phyloP scores from a whole-genome alignment of 2,797 vertebrate genomes.

The Lagocephalus sceleratus region DNA sequence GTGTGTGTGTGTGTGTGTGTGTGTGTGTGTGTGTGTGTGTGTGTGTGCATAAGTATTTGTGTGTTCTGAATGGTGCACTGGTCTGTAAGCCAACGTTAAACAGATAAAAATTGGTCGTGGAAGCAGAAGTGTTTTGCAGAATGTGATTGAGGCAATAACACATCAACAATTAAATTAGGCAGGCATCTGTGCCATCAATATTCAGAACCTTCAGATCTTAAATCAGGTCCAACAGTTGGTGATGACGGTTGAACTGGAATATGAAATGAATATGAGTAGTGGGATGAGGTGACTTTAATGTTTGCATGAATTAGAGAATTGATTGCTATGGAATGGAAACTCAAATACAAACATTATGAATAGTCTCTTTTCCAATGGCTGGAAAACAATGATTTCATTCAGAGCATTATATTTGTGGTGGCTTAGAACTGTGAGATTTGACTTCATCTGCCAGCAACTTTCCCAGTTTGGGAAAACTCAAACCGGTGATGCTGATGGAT shows the following conservation, averaged over 20 bases:
- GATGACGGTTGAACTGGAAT: conserved; percentile 46
- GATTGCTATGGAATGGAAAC: no score
- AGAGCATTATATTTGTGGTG: no score
- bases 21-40: not conserved
- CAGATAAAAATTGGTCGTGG: conserved; percentile 56
- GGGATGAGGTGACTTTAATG: conserved; percentile 10
- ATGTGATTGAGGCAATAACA: conserved; percentile 64
- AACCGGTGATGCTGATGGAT: no score
- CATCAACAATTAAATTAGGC: conserved; percentile 63
- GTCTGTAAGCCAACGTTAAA: conserved; percentile 32
- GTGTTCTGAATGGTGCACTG: not conserved
- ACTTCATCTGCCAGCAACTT: no score
- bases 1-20: conserved; percentile 3
- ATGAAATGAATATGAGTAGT: conserved; percentile 33
- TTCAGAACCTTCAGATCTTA: conserved; percentile 44
- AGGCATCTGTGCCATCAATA: conserved; percentile 61
- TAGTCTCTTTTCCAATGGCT: no score
- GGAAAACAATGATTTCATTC: no score
- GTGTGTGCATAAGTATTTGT: conserved; percentile 7
- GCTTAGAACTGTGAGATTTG: no score
- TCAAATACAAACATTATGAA: no score
- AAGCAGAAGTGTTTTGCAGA: conserved; percentile 44
- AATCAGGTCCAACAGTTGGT: conserved; percentile 57
- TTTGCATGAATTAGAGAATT: conserved; percentile 12
- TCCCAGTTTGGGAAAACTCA: no score